Evolutionary conservation across 2,797 vertebrate genomes (phyloP), one percentile per base, ranked within the genome.

Genomic region (Australoheros facetus): DNA sequence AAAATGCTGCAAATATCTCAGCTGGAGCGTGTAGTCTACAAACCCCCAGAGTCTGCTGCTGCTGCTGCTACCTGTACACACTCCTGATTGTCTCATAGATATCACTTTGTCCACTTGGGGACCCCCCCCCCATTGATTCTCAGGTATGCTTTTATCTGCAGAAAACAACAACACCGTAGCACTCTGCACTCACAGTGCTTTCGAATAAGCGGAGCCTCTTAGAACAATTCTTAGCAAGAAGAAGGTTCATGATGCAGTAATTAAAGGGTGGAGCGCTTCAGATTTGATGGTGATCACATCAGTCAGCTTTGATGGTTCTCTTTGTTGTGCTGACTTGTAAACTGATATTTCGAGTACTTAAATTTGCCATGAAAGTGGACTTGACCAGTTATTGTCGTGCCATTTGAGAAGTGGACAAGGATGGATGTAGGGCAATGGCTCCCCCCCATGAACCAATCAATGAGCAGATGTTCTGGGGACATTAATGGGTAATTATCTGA

Each of bases 381-480:
- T 91, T 88, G 87, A 88, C 78, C 34, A 16, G 66, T 30, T 77
- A n/a, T 71, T 71, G 42, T 60, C 57, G 26, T 60, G 78, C 58
- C 55, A 80, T 66, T 73, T 45, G 55, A 58, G 57, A 84, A 80
- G 74, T 81, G 73, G 71, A 82, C 48, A 53, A 79, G 73, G 88
- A 92, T 83, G 57, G 82, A 88, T 92, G 71, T 37, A 58, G 73
- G 73, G 85, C 72, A 83, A 13, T 4, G 3, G 66, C 56, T 53
- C 73, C 75, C 73, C 78, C 72, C 75, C 62, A 56, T 69, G 66
- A 79, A 83, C 71, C 84, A 75, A 62, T 82, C 83, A 81, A 66
- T 77, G 84, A 90, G 85, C 94, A 96, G 95, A 94, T 95, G 95
- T 92, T 87, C 87, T 34, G 6, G 54, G 87, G 86, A 87, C 89